Conservation (phyloP, 2,797 vertebrate species). For the Danio jaintianensis region DNA sequence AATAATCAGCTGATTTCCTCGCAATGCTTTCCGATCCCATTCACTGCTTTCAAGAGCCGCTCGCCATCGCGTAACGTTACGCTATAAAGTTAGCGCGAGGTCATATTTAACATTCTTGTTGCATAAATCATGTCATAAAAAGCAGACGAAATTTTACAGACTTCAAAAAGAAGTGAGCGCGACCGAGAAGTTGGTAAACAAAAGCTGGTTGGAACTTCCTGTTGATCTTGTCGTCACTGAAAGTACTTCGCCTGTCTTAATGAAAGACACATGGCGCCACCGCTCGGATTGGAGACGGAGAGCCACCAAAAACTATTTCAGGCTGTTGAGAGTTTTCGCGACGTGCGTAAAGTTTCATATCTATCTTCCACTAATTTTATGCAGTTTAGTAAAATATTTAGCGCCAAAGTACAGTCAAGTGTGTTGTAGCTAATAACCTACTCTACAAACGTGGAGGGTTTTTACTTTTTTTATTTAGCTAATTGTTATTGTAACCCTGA, state of each 20-base stretch:
- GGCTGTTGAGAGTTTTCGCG: too few species aligned
- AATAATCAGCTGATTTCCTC: constrained; percentile 65
- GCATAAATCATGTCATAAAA: neutral
- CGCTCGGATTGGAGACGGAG: neutral
- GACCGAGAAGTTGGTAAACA: constrained; percentile 25
- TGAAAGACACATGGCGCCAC: constrained; percentile 9
- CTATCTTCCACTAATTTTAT: too few species aligned
- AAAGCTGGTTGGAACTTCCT: constrained; percentile 40
- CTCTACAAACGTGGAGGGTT: too few species aligned
- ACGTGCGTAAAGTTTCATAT: too few species aligned
- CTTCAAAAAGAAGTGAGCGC: neutral
- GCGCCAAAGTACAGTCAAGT: too few species aligned
- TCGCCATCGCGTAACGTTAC: neutral
- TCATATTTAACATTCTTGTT: neutral
- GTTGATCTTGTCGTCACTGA: constrained; percentile 4
- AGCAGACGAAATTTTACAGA: neutral
- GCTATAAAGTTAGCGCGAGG: neutral
- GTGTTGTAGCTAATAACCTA: too few species aligned
- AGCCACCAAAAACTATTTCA: neutral
- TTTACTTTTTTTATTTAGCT: too few species aligned
- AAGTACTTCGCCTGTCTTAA: neutral
- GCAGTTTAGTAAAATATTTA: too few species aligned
- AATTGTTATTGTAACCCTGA: too few species aligned
- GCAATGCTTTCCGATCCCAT: neutral
- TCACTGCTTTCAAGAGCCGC: neutral